These are phyloP conservation scores for Sesamia inferens DNA, from an alignment of 2,888 invertebrate species.

Conservation along the genomic window DNA sequence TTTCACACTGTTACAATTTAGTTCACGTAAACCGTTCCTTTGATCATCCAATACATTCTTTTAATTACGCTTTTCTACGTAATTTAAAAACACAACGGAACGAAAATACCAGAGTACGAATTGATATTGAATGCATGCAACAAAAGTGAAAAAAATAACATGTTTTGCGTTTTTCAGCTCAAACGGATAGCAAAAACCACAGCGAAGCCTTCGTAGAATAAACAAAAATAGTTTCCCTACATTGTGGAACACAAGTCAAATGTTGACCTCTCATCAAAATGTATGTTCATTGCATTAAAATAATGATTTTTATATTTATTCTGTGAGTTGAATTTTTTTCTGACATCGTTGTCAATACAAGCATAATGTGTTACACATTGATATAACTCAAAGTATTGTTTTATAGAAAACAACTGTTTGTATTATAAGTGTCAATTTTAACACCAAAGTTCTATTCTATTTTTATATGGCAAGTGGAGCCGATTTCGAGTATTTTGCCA, in stretches of 20 bases:
- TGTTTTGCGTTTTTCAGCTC: slow-evolving; percentile 26
- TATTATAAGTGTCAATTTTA: neutral
- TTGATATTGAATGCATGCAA: slow-evolving; percentile 49
- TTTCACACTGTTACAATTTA: neutral
- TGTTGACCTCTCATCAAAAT: slow-evolving; percentile 13
- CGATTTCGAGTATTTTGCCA: no score
- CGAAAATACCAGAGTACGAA: slow-evolving; percentile 33
- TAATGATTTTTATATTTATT: slow-evolving; percentile 1
- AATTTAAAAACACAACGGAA: slow-evolving; percentile 32
- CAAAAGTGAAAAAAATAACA: slow-evolving; percentile 26
- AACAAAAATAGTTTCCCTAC: slow-evolving; percentile 41
- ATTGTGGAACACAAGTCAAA: slow-evolving; percentile 26
- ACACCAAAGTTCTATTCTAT: neutral
- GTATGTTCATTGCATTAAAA: slow-evolving; percentile 32
- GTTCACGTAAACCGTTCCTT: no score
- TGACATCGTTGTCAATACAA: neutral
- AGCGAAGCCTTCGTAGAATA: slow-evolving; percentile 9
- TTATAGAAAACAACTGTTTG: neutral
- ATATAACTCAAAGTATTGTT: neutral
- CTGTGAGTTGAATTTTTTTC: neutral
- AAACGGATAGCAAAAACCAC: slow-evolving; percentile 19
- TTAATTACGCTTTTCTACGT: neutral
- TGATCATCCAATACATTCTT: neutral
- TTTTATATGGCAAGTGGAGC: no score
- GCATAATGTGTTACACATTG: neutral